Base-by-base conservation (phyloP, 2,888 invertebrate genomes). In the Mesorhabditis spiculigera region DNA sequence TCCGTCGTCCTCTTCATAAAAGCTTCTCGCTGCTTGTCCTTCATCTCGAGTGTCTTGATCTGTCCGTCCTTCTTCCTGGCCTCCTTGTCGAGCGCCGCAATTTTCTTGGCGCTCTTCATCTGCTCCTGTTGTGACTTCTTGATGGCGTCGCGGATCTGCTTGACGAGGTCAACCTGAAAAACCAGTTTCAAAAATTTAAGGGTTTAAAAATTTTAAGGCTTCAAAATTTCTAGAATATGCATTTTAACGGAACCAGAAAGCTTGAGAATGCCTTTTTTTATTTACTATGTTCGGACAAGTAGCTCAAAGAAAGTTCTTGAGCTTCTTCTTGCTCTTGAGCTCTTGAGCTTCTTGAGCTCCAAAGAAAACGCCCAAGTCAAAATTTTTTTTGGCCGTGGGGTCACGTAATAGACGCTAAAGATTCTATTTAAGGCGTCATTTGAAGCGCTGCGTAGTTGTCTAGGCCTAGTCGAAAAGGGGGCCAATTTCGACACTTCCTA, bases 111-210 rank as follows among this genome's bases (percentile, higher is more conserved):
- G 62, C 75, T 80, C 6, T 69, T 69, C 44, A 71, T 63, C 63
- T 95, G 94, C 5, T 91, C 90, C 85, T 93, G 92, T 78, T 93
- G 92, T 84, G 93, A 93, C 69, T 92, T 90, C 81, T 91, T 92
- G 5, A 92, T 91, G 86, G 97, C 96, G 72, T 93, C 93, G 71
- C 93, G 92, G 91, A 96, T 94, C 87, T 93, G 93, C 85, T 93
- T 93, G 84, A 96, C 91, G 69, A 97, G 88, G 85, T 86, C 86
- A n/a, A 88, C 87, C 88, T 88, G 76, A 68, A 76, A 68, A 69
- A 68, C 65, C 45, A 5, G 42, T n/a, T 58, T n/a, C n/a, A n/a
- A n/a, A n/a, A n/a, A n/a, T n/a, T n/a, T n/a, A n/a, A n/a, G n/a
- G n/a, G n/a, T n/a, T 61, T 28, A 41, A 28, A 65, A 43, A 5